Conservation (phyloP, 2,797 vertebrate genomes). For the Bradypus variegatus region DNA sequence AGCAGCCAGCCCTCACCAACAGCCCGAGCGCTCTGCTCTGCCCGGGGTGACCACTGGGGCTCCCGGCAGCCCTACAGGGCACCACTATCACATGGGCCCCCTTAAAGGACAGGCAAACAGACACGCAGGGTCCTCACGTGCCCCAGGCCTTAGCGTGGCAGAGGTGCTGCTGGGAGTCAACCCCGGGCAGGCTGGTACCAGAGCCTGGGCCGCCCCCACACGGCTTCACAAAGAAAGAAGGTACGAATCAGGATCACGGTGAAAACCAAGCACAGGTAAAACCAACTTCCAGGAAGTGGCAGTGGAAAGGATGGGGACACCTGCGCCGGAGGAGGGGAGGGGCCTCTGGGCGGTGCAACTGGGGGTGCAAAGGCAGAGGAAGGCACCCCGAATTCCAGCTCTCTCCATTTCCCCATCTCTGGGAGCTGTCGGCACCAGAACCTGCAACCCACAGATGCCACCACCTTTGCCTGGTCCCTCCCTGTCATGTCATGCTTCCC, state of each 20-base stretch:
- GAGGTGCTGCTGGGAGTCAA: no score
- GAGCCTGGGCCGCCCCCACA: background rate
- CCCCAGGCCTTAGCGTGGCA: no score
- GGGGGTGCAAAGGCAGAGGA: background rate
- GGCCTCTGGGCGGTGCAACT: background rate
- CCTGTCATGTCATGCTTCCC: accelerated
- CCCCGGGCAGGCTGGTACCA: no score
- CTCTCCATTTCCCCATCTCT: accelerated
- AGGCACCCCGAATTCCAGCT: background rate
- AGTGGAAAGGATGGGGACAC: background rate
- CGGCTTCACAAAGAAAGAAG: background rate
- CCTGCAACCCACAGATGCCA: background rate
- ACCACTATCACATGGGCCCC: no score
- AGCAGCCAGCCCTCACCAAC: no score
- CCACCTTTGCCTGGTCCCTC: no score
- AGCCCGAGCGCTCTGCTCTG: no score
- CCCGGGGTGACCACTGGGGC: no score
- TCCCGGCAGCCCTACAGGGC: no score
- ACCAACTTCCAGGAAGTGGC: background rate
- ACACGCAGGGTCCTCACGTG: no score
- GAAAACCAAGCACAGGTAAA: background rate
- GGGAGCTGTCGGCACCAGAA: background rate
- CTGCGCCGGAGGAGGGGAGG: no score
- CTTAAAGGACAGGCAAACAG: no score
- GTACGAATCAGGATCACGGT: background rate